phyloP scores from a whole-genome alignment of 2,797 vertebrate genomes.

The Labroides dimidiatus region DNA sequence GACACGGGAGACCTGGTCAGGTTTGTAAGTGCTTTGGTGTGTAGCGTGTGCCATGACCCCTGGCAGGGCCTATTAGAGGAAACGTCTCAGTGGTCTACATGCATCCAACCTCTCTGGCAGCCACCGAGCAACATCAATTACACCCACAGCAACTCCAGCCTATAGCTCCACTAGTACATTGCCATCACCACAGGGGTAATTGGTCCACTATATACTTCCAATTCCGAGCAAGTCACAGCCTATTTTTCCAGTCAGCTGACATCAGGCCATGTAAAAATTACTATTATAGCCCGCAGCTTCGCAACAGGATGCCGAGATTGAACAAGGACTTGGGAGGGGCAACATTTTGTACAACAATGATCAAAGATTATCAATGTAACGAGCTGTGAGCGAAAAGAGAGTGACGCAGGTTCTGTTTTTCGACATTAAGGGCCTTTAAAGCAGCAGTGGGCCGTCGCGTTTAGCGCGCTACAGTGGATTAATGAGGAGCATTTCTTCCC shows the following conservation, averaged over 20 bases:
- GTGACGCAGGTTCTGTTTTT: conserved; percentile 25
- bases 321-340: conserved; percentile 52
- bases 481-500: background rate
- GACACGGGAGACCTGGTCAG: conserved; percentile 55
- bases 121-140: conserved; percentile 82
- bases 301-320: conserved; percentile 61
- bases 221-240: conserved; percentile 75
- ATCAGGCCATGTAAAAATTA: conserved; percentile 74
- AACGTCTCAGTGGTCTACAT: conserved; percentile 76
- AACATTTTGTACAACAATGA: conserved; percentile 18
- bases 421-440: conserved; percentile 15
- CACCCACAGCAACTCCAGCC: conserved; percentile 69
- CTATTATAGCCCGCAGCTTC: conserved; percentile 68
- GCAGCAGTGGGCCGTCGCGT: background rate
- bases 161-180: conserved; percentile 76
- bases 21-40: conserved; percentile 68
- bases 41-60: conserved; percentile 70
- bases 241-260: conserved; percentile 78
- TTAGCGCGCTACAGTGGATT: conserved; percentile 1
- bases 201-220: conserved; percentile 80
- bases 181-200: conserved; percentile 82
- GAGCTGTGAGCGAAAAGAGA: conserved; percentile 22
- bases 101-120: conserved; percentile 76
- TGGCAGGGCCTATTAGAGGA: conserved; percentile 78
- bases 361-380: conserved; percentile 45